A percentile compares a stretch with the other conserved stretches of the same genome.
phyloP scores from a whole-genome alignment of 2,888 invertebrate genomes.

The Xestia ashworthii region DNA sequence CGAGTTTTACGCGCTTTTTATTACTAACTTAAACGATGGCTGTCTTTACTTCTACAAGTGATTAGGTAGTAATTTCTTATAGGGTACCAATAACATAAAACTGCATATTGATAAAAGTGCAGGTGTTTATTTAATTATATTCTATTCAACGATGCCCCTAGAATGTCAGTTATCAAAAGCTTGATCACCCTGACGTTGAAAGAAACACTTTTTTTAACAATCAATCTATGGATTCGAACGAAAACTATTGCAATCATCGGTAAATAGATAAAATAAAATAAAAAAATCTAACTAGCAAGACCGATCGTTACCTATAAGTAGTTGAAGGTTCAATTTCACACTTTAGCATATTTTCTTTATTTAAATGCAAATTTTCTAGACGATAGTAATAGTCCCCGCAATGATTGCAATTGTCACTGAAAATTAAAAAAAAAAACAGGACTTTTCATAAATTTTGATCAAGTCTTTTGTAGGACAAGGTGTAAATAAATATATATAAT shows the following conservation, averaged over 20 bases:
- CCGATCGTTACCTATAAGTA: constrained; percentile 20
- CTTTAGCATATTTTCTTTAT: constrained; percentile 33
- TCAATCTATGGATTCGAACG: constrained; percentile 6
- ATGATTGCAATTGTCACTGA: constrained; percentile 46
- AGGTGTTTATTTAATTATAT: constrained; percentile 27
- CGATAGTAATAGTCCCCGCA: constrained; percentile 54
- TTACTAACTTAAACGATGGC: constrained; percentile 57
- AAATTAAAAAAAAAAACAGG: constrained; percentile 52
- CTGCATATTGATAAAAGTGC: constrained; percentile 33
- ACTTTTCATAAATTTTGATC: constrained; percentile 58
- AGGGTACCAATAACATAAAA: constrained; percentile 20
- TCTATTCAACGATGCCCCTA: constrained; percentile 50
- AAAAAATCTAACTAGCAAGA: constrained; percentile 26
- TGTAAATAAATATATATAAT: constrained; percentile 77
- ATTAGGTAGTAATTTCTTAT: constrained; percentile 44
- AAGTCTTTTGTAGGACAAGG: constrained; percentile 64
- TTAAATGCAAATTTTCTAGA: constrained; percentile 54
- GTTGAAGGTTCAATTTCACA: constrained; percentile 32
- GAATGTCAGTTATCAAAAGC: constrained; percentile 20
- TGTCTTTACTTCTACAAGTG: constrained; percentile 56
- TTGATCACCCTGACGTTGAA: constrained; percentile 2
- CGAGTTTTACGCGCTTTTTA: constrained; percentile 39
- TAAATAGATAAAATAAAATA: background rate
- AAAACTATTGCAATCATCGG: constrained; percentile 1
- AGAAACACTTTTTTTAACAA: constrained; percentile 9